Conservation (phyloP, 2,113 vertebrate species). For the Cynocephalus volans region DNA sequence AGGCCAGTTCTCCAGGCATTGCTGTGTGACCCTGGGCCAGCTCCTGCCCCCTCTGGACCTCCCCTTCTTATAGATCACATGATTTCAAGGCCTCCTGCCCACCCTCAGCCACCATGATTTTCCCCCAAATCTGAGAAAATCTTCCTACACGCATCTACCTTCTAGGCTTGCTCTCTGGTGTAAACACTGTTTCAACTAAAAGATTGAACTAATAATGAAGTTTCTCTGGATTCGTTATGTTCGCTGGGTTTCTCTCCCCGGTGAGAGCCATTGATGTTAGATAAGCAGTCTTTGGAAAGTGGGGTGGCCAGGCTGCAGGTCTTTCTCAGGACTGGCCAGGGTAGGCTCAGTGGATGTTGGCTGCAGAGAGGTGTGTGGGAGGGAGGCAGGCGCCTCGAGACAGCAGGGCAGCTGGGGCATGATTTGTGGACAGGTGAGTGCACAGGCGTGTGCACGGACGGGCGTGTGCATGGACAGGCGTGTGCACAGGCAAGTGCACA, state of each 20-base stretch:
- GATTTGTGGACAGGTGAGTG: not conserved
- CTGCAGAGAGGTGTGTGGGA: too few relatives aligned
- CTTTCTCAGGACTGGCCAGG: accelerated
- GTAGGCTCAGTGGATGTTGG: too few relatives aligned
- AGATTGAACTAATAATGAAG: not conserved
- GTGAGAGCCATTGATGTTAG: not conserved
- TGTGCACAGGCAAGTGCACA: not conserved
- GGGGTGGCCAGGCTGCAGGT: not conserved
- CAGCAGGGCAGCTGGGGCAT: too few relatives aligned
- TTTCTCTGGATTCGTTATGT: not conserved
- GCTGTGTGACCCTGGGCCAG: not conserved
- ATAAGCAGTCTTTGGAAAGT: not conserved
- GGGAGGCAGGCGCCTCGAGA: too few relatives aligned
- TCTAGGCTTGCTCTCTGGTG: not conserved
- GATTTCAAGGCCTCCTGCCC: not conserved
- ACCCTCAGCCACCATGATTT: too few relatives aligned
- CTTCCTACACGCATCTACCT: accelerated
- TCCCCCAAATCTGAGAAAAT: accelerated
- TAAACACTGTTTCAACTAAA: not conserved
- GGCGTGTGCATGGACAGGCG: not conserved
- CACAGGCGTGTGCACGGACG: too few relatives aligned
- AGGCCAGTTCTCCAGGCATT: accelerated
- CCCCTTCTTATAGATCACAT: too few relatives aligned
- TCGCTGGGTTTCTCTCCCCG: accelerated
- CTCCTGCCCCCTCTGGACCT: too few relatives aligned